These are phyloP conservation scores for Synodontis membranacea DNA, from an alignment of 2,113 vertebrate species.

Conservation along the genomic window DNA sequence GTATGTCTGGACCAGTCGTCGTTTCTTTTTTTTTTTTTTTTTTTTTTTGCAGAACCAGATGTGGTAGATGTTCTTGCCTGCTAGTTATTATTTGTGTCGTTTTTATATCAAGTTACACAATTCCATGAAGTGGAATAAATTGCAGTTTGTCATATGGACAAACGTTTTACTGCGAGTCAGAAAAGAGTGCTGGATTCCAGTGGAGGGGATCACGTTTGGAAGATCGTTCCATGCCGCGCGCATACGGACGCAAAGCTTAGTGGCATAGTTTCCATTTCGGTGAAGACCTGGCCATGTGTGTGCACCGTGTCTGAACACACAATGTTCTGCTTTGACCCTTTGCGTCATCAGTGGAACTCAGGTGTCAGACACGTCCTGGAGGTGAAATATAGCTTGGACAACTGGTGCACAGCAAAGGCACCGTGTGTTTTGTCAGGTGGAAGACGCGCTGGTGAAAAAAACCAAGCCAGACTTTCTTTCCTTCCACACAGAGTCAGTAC, in stretches of 20 bases:
- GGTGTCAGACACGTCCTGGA: constrained; percentile 7
- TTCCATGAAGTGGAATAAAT: neutral
- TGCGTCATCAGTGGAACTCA: neutral
- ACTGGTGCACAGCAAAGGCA: constrained; percentile 10
- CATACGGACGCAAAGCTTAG: neutral
- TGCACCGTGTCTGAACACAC: constrained; percentile 7
- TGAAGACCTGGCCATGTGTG: neutral
- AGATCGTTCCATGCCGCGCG: neutral
- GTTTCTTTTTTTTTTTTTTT: too few species aligned
- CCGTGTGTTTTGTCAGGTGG: constrained; percentile 26
- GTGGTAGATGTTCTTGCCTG: neutral
- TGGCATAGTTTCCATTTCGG: constrained; percentile 21
- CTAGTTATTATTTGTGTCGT: neutral
- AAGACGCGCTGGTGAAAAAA: constrained; percentile 14
- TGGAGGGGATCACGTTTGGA: neutral
- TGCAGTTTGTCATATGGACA: neutral
- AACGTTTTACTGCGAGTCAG: neutral
- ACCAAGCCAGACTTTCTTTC: neutral
- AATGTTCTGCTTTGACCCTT: neutral
- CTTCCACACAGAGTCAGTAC: neutral
- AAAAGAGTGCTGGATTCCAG: neutral
- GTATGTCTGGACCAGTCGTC: neutral
- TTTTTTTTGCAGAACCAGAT: neutral
- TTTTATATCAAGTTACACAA: neutral
- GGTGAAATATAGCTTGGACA: constrained; percentile 30